Conservation (phyloP, 35 echinoderm and acorn worm species). For the Apostichopus californicus region DNA sequence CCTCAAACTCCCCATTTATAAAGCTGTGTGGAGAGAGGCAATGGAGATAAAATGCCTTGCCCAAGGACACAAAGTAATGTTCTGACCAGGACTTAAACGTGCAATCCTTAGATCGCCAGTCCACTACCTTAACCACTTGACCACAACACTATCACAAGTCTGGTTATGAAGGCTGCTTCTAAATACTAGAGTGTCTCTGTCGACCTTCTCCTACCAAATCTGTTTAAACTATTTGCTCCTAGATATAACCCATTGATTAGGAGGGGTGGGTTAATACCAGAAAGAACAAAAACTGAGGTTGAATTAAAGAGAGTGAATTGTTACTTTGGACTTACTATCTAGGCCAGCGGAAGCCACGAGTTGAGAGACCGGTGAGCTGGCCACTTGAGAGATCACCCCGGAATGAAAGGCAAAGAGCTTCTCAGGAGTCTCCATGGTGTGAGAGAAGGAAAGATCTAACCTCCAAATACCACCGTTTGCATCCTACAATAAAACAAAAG, state of each 20-base stretch:
- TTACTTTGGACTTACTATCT: conserved; percentile 64
- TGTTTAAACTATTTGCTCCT: not conserved
- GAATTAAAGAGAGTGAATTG: not conserved
- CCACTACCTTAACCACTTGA: too few relatives aligned
- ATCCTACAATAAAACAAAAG: conserved; percentile 58
- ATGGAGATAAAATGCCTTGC: too few relatives aligned
- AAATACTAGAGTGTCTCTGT: too few relatives aligned
- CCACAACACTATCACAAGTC: too few relatives aligned
- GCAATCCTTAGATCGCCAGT: too few relatives aligned
- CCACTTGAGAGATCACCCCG: conserved; percentile 78
- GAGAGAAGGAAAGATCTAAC: conserved; percentile 96
- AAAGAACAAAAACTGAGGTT: not conserved
- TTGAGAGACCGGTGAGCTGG: conserved; percentile 76
- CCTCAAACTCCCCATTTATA: too few relatives aligned
- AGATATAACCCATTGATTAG: not conserved
- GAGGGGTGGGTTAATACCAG: not conserved
- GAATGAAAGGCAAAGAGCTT: conserved; percentile 92
- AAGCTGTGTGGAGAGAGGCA: too few relatives aligned
- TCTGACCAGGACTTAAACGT: too few relatives aligned
- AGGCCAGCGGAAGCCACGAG: conserved; percentile 66
- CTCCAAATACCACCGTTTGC: conserved; percentile 97
- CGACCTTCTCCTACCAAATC: not conserved
- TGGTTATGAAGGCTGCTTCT: too few relatives aligned
- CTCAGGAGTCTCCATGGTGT: conserved; percentile 92
- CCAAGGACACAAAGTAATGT: too few relatives aligned